phyloP scores from a whole-genome alignment of 1,140 invertebrate species.

The Drosophila pseudoananassae region DNA sequence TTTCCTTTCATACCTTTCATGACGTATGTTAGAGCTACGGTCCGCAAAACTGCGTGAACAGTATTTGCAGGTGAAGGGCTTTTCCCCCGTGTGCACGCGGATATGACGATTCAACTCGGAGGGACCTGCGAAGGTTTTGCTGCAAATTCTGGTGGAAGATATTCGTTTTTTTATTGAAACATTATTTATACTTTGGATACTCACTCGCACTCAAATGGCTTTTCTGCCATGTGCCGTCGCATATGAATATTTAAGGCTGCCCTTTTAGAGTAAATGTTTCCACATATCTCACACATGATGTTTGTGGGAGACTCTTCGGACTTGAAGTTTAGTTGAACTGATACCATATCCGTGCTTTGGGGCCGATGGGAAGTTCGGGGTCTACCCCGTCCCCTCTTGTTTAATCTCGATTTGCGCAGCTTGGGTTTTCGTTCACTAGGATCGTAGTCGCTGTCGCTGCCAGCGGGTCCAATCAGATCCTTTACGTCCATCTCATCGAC shows the following conservation, averaged over 20 bases:
- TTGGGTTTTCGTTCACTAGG: conserved; percentile 58
- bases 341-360: background rate
- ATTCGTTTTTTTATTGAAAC: background rate
- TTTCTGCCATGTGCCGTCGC: conserved; percentile 76
- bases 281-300: conserved; percentile 80
- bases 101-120: conserved; percentile 77
- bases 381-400: conserved; percentile 58
- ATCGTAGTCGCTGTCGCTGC: conserved; percentile 68
- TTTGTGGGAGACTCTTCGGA: conserved; percentile 64
- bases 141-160: conserved; percentile 62
- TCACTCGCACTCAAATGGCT: conserved; percentile 81
- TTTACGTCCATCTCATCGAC: conserved; percentile 51
- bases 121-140: conserved; percentile 74
- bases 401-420: conserved; percentile 39
- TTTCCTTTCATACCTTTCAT: conserved; percentile 84
- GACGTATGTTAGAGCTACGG: conserved; percentile 86
- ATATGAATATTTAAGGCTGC: conserved; percentile 79
- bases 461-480: conserved; percentile 43
- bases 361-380: conserved; percentile 33
- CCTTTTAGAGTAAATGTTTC: conserved; percentile 76
- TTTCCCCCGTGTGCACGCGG: conserved; percentile 77
- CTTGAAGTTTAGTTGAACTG: conserved; percentile 20
- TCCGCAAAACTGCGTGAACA: conserved; percentile 89
- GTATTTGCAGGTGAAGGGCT: conserved; percentile 89
- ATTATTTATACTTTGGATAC: conserved; percentile 1